A percentile compares a stretch with the other conserved stretches of the same genome.
Evolutionary conservation across 2,888 invertebrate species (phyloP).

Genomic region (Rhagophthalmus giganteus): DNA sequence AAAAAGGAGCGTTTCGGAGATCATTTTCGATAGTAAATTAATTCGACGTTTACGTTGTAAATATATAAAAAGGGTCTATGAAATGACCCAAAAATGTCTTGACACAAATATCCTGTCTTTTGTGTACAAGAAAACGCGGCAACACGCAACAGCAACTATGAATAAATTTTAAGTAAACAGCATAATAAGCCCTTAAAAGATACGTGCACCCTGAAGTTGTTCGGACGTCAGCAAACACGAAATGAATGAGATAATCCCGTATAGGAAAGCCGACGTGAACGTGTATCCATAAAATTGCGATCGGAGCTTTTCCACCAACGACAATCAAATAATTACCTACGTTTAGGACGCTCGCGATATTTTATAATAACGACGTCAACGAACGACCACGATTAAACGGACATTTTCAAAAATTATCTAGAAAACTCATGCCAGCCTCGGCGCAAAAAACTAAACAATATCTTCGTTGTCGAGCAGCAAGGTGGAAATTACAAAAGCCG

Average conservation of each 20-base stretch:
- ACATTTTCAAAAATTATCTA: too few relatives aligned
- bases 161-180: constrained; percentile 12
- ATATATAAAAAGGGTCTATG: too few relatives aligned
- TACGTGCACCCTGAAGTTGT: constrained; percentile 18
- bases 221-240: constrained; percentile 31
- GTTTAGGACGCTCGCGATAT: not conserved
- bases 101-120: constrained; percentile 8
- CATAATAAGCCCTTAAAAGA: constrained; percentile 23
- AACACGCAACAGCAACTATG: constrained; percentile 5
- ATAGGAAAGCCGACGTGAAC: constrained; percentile 28
- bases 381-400: too few relatives aligned
- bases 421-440: too few relatives aligned
- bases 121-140: constrained; percentile 4
- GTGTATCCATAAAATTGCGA: constrained; percentile 11
- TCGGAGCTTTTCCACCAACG: constrained; percentile 20
- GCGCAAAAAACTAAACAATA: too few relatives aligned
- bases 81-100: too few relatives aligned
- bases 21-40: too few relatives aligned
- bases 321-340: too few relatives aligned
- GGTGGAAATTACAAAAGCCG: constrained; percentile 24
- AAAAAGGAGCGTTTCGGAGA: too few relatives aligned
- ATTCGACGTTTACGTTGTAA: too few relatives aligned
- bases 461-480: too few relatives aligned
- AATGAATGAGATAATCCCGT: constrained; percentile 34
- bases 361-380: too few relatives aligned